Conservation (phyloP, 2,888 invertebrate genomes). For the Oxytorus armatus region DNA sequence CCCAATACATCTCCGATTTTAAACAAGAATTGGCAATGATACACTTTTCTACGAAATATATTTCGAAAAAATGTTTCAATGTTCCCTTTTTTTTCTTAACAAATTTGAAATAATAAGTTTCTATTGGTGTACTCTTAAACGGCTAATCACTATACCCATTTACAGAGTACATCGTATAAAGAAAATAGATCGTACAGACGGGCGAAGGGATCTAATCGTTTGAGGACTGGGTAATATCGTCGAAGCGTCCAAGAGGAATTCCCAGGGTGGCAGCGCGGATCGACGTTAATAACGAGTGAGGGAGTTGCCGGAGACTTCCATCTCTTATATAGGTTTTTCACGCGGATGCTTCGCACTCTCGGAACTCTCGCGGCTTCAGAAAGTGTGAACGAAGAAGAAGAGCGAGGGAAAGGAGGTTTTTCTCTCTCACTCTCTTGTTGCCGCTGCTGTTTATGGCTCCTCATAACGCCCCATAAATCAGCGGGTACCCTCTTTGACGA, state of each 20-base stretch:
- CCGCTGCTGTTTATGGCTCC: slow-evolving; percentile 86
- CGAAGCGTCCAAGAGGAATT: slow-evolving; percentile 37
- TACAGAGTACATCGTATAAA: not conserved
- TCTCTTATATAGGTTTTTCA: slow-evolving; percentile 70
- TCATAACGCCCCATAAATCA: slow-evolving; percentile 86
- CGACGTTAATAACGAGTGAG: slow-evolving; percentile 77
- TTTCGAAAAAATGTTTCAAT: not conserved
- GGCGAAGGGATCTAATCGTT: slow-evolving; percentile 46
- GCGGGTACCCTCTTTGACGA: slow-evolving; percentile 81
- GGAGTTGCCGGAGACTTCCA: slow-evolving; percentile 67
- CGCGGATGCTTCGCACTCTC: slow-evolving; percentile 62
- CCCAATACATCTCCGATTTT: no score
- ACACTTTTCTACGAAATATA: no score
- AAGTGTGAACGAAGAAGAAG: slow-evolving; percentile 74
- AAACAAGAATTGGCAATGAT: no score
- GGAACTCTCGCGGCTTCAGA: slow-evolving; percentile 32
- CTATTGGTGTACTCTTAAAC: no score
- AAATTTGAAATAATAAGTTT: no score
- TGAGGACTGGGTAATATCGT: slow-evolving; percentile 43
- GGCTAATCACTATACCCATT: no score
- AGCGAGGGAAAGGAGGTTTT: slow-evolving; percentile 72
- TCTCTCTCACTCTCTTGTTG: slow-evolving; percentile 76
- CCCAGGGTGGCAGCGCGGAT: slow-evolving; percentile 67
- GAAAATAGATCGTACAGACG: slow-evolving; percentile 8
- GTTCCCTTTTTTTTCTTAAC: not conserved